These are phyloP conservation scores for Marmota flaviventris DNA, from an alignment of 2,113 vertebrate genomes.

Conservation along the genomic window DNA sequence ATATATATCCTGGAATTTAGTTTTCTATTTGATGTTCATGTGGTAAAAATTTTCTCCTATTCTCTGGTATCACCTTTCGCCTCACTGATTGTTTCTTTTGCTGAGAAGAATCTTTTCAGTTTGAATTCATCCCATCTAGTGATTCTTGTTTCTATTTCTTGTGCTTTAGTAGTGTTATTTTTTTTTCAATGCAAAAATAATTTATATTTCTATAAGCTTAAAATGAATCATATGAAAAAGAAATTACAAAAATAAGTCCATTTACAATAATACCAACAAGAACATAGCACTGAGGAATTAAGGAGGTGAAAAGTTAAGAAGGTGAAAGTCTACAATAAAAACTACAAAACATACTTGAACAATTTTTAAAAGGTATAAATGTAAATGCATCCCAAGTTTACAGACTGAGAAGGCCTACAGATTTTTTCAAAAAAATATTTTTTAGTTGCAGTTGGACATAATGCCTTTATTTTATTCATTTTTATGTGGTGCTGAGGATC, in stretches of 20 bases:
- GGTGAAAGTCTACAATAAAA: neutral
- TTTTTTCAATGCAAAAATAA: neutral
- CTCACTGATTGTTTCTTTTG: too few relatives aligned
- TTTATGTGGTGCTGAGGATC: too few relatives aligned
- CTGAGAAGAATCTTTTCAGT: too few relatives aligned
- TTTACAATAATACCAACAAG: neutral
- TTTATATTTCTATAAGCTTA: neutral
- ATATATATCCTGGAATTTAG: too few relatives aligned
- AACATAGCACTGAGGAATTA: neutral
- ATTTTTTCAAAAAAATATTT: neutral
- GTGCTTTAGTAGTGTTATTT: too few relatives aligned
- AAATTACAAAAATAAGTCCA: neutral
- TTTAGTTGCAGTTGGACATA: too few relatives aligned
- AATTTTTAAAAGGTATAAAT: neutral
- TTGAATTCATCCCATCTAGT: too few relatives aligned
- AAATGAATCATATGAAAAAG: neutral
- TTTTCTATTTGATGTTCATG: too few relatives aligned
- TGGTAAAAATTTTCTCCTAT: too few relatives aligned
- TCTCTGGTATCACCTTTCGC: too few relatives aligned
- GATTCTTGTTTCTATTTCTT: too few relatives aligned
- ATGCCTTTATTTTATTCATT: too few relatives aligned
- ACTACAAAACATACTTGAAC: neutral
- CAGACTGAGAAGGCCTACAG: neutral
- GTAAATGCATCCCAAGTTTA: neutral
- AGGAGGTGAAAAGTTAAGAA: neutral